Evolutionary conservation across 1,140 invertebrate species (phyloP), one percentile per base, ranked within the genome.

Genomic region (Melipona quadrifasciata): DNA sequence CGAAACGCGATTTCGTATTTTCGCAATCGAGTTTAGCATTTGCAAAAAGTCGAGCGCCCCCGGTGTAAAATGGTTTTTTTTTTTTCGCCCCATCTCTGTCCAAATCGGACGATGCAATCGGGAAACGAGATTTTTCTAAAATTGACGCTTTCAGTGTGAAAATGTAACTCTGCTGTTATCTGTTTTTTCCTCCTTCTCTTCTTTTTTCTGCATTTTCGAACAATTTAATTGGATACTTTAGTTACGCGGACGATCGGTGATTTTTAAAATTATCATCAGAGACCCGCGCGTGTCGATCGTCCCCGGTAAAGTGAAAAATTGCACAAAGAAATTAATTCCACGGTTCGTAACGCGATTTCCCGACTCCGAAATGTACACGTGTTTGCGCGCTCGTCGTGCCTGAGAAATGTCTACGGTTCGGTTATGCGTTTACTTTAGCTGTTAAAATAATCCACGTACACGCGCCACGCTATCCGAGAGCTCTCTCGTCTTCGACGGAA

Each of bases 391-490:
- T n/a, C n/a, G 5, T 14, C 14, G n/a, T 64, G 61, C 2, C 31
- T 31, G n/a, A 64, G 12, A 24, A 2, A 27, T 64, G 27, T 14
- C 61, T 8, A 64, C 21, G 2, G 34, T 5, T 39, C 57, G 1
- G 57, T n/a, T n/a, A 16, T 64, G 14, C 61, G 61, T 64, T 64
- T 64, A 16, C n/a, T 27, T 64, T 64, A 27, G n/a, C 14, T 27
- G 61, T 27, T 64, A 16, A 64, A 64, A 27, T 64, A 64, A 64
- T 64, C n/a, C 16, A 8, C 11, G n/a, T 27, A 16, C n/a, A 0
- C n/a, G 0, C 1, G 0, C 12, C 1, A 24, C 0, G 57, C 19
- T 64, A 6, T 14, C 24, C n/a, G 61, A 0, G 14, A 5, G 12
- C 14, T 27, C 14, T n/a, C 61, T 4, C 5, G n/a, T 64, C n/a